Percentiles rank a stretch among this genome's conserved stretches.
Conservation (phyloP, 2,113 vertebrate genomes). For the Triplophysa tibetana region DNA sequence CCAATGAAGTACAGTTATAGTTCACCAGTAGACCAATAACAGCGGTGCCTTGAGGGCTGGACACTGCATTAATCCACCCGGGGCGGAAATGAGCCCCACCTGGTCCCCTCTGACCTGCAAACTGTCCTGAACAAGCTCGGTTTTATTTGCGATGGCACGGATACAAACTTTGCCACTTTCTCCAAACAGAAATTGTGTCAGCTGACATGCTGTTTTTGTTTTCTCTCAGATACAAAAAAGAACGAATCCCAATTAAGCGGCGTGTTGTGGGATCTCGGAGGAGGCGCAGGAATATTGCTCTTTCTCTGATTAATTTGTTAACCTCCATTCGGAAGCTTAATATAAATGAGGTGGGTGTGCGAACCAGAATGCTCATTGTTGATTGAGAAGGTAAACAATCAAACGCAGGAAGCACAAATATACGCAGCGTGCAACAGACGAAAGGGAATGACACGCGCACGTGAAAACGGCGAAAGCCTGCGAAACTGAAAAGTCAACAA, state of each 20-base stretch:
- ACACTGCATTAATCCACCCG: constrained; percentile 1
- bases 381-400: constrained; percentile 66
- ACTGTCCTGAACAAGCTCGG: not conserved
- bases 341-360: constrained; percentile 71
- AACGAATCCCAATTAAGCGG: constrained; percentile 71
- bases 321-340: constrained; percentile 68
- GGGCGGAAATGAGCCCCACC: constrained; percentile 15
- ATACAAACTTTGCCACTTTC: constrained; percentile 27
- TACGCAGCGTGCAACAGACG: constrained; percentile 68
- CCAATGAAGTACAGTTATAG: constrained; percentile 14
- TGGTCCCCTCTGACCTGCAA: not conserved
- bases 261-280: constrained; percentile 75
- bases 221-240: constrained; percentile 35
- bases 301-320: constrained; percentile 73
- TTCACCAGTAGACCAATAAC: constrained; percentile 25
- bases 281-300: constrained; percentile 67
- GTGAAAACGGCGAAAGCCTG: constrained; percentile 41
- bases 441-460: constrained; percentile 45
- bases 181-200: constrained; percentile 34
- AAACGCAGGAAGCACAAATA: constrained; percentile 66
- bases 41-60: not conserved
- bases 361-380: constrained; percentile 58
- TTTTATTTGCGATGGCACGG: not conserved
- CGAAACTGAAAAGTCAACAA: constrained; percentile 69
- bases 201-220: constrained; percentile 36